Evolutionary conservation across 53 echinoderm and acorn worm genomes (phyloP).

Genomic region (Stichopus horrens): DNA sequence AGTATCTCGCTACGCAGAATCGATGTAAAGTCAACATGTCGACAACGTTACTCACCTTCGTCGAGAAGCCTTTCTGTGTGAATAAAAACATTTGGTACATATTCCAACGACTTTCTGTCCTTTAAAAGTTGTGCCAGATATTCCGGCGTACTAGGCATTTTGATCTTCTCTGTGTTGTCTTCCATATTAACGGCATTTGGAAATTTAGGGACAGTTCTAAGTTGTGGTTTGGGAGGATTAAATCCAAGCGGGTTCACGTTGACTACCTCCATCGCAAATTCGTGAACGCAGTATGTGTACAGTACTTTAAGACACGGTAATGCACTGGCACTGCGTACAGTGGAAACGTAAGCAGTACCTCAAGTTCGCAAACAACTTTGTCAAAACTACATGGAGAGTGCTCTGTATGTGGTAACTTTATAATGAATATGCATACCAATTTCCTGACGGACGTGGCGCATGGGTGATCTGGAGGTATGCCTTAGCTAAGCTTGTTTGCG

Average conservation of each 20-base stretch:
- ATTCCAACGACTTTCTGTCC: constrained; percentile 83
- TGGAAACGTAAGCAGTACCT: neutral
- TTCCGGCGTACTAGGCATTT: constrained; percentile 73
- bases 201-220: constrained; percentile 29
- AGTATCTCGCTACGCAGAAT: neutral
- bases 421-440: constrained; percentile 24
- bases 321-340: neutral
- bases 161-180: constrained; percentile 47
- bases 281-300: neutral
- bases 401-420: constrained; percentile 2
- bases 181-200: constrained; percentile 42
- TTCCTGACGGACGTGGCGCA: constrained; percentile 27
- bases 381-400: neutral
- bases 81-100: constrained; percentile 64
- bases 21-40: constrained; percentile 40
- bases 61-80: constrained; percentile 93
- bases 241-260: constrained; percentile 40
- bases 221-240: constrained; percentile 38
- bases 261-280: constrained; percentile 27
- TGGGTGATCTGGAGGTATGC: constrained; percentile 31
- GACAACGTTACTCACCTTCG: constrained; percentile 79
- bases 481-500: neutral
- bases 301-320: too few species aligned
- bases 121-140: constrained; percentile 96
- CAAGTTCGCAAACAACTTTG: constrained; percentile 30